Evolutionary conservation across 2,797 vertebrate species (phyloP), one percentile per base, ranked within the genome.

Genomic region (Myiotriccus ornatus): DNA sequence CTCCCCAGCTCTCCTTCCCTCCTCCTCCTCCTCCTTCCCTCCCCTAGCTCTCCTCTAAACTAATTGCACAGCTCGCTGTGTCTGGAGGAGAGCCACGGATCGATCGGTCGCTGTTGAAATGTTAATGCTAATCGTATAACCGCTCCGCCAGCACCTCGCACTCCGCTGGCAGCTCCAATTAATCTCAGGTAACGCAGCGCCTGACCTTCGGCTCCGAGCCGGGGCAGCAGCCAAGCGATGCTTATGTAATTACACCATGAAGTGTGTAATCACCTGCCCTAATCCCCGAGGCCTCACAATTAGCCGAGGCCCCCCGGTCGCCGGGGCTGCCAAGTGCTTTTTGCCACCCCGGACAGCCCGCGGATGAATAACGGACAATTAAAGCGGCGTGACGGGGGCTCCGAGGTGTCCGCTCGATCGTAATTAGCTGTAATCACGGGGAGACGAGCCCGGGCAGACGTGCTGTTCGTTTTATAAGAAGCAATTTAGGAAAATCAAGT

Each of bases 201-300:
- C 96, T 99, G 99, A 99, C 99, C 99, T 99, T 98, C 96, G 98
- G 96, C 98, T 97, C 94, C 47, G 97, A 97, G 98, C 98, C 97
- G 98, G 98, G 98, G 98, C 98, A 98, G 97, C 98, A 97, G 98
- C 98, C 98, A 98, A 98, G 98, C 98, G 98, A 98, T 98, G 98
- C 99, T 99, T 98, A 99, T 99, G 99, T 99, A 99, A 99, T 99
- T 99, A 99, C 98, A 99, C 98, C 98, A 98, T 98, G 98, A 99
- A 99, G 98, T 99, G 99, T 99, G 98, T 99, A 99, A 99, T 99
- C 99, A 99, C 98, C 99, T 99, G 99, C 98, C 98, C 98, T 99
- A 99, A 99, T 99, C 99, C 98, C 99, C 98, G 95, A 97, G 98
- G 99, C 98, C 98, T 98, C 98, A 98, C 99, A 99, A 99, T 99